Base-by-base conservation (phyloP, 2,797 vertebrate genomes). In the Taenioides sp. region DNA sequence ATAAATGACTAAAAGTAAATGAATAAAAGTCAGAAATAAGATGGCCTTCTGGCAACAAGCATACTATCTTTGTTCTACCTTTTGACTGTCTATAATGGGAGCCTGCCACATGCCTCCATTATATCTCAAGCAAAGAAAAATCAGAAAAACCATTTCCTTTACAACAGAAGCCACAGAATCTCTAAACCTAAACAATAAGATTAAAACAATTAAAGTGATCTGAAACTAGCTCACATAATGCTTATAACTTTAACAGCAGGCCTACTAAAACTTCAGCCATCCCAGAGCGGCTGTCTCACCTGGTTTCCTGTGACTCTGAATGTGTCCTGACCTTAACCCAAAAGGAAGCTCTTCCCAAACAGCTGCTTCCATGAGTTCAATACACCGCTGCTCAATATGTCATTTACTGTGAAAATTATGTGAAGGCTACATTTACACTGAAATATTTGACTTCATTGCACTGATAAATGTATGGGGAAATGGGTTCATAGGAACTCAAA, bases 271-370 rank as follows among this genome's bases (percentile, higher is more conserved):
- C n/a, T 40, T 61, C 28, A 61, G 27, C 58, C 27, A 18, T 60
- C 58, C 18, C 28, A 61, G 9, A 61, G 34, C 25, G 58, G 3
- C 27, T 72, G 75, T 74, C 77, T 78, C 82, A 90, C 88, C 88
- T 87, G 84, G 77, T 73, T 82, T 92, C 91, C 88, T 84, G 83
- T 87, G 80, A 60, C 61, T 64, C 71, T 85, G 80, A 89, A 83
- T 82, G 78, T 73, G 66, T 79, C 77, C 86, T 84, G 89, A 84
- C 87, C 86, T 83, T 72, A 55, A 75, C 66, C 77, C 87, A 77
- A 79, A 88, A 92, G 91, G 92, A 92, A 91, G 80, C 88, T 84
- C 86, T 85, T 90, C 88, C 90, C 76, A 89, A 91, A 89, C 89
- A 91, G 87, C 90, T 92, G 90, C 73, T 92, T 92, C 91, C 89